Percentiles rank a stretch among this genome's conserved stretches.
These are phyloP conservation scores for Anthrax anthrax DNA, from an alignment of 2,888 invertebrate genomes.

Conservation along the genomic window DNA sequence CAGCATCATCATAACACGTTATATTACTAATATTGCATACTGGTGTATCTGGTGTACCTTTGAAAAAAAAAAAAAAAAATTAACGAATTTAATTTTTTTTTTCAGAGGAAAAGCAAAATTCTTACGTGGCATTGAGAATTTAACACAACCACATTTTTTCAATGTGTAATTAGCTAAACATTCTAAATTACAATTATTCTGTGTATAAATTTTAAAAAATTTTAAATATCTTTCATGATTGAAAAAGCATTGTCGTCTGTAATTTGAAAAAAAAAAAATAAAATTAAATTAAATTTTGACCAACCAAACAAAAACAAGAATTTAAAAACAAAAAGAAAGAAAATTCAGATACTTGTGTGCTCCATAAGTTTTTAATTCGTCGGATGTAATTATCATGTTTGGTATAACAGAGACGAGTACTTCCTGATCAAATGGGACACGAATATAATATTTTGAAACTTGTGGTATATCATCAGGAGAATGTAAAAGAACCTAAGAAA, in stretches of 20 bases:
- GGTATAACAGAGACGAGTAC: conserved; percentile 49
- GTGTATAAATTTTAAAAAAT: conserved; percentile 55
- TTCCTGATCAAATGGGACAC: conserved; percentile 47
- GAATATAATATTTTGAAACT: conserved; percentile 47
- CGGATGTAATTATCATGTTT: conserved; percentile 53
- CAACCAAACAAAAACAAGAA: too few species aligned
- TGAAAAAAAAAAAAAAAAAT: background rate
- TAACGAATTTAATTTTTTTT: too few species aligned
- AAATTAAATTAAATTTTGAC: too few species aligned
- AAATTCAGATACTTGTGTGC: conserved; percentile 31
- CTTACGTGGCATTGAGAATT: conserved; percentile 51
- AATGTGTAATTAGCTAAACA: conserved; percentile 54
- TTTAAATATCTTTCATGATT: conserved; percentile 46
- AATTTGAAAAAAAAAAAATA: too few species aligned
- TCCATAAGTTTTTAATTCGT: conserved; percentile 40
- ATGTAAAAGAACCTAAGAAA: conserved; percentile 40
- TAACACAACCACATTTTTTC: conserved; percentile 48
- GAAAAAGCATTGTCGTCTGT: conserved; percentile 53
- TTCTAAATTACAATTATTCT: conserved; percentile 59
- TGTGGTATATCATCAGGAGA: conserved; percentile 49
- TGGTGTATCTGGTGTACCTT: conserved; percentile 24
- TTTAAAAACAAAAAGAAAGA: background rate
- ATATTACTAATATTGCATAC: conserved; percentile 31
- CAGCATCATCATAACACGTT: conserved; percentile 27
- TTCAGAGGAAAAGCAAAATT: too few species aligned